Conservation (phyloP, 2,888 invertebrate species). For the Hirtodrosophila cameraria region DNA sequence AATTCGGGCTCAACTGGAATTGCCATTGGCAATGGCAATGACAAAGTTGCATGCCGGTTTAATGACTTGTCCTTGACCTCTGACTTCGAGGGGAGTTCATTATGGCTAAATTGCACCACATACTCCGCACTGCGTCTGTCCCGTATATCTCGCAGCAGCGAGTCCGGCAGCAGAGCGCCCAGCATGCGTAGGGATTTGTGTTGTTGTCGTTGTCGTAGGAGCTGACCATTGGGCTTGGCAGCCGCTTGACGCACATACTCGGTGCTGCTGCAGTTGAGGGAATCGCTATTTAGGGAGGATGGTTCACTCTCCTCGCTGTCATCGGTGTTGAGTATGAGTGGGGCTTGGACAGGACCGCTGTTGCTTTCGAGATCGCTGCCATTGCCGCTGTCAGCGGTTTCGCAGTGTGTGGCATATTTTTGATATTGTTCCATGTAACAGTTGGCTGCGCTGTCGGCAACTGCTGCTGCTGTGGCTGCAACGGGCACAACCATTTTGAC, state of each 20-base stretch:
- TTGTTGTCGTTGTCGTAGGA: conserved; percentile 78
- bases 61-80: conserved; percentile 54
- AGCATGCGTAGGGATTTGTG: conserved; percentile 68
- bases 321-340: conserved; percentile 48
- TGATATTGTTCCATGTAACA: conserved; percentile 72
- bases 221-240: conserved; percentile 61
- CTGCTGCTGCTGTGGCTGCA: conserved; percentile 22
- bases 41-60: conserved; percentile 27
- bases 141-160: conserved; percentile 89
- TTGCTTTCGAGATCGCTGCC: conserved; percentile 91
- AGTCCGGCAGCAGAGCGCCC: conserved; percentile 85
- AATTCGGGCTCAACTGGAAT: not conserved
- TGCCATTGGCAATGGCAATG: too few relatives aligned
- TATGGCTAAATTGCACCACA: conserved; percentile 63
- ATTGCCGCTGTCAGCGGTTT: conserved; percentile 93
- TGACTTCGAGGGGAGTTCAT: conserved; percentile 11
- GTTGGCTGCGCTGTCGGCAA: conserved; percentile 45
- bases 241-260: conserved; percentile 85
- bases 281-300: conserved; percentile 91
- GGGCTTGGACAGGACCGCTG: conserved; percentile 51
- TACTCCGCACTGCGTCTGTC: conserved; percentile 84
- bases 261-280: conserved; percentile 88
- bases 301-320: conserved; percentile 88
- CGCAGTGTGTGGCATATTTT: conserved; percentile 86
- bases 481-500: conserved; percentile 61